Conservation (phyloP, 2,888 invertebrate species). For the Lasioglossum vierecki region DNA sequence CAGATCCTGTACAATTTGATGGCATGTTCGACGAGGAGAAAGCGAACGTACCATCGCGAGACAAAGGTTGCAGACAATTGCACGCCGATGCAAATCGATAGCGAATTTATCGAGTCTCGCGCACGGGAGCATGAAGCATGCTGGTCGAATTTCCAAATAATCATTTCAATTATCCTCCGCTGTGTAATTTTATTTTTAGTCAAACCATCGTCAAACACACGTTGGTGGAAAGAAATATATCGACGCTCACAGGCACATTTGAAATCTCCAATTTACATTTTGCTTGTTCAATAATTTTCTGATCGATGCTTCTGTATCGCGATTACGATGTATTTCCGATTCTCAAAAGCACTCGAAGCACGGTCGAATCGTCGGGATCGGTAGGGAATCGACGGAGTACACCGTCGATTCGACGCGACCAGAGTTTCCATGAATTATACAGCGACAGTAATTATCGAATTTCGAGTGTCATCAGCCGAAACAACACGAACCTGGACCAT, state of each 20-base stretch:
- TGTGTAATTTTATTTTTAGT: background rate
- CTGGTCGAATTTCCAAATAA: background rate
- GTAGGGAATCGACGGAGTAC: background rate
- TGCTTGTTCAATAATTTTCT: background rate
- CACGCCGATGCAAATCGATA: conserved; percentile 21
- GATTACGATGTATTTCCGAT: background rate
- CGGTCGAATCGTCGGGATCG: background rate
- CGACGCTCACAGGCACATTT: background rate
- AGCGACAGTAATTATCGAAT: background rate
- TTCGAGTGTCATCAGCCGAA: conserved; percentile 4
- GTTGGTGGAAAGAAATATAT: background rate
- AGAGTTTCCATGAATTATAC: conserved; percentile 35
- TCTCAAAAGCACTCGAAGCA: background rate
- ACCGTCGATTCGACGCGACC: conserved; percentile 18
- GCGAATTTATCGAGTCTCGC: conserved; percentile 1
- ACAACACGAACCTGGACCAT: background rate
- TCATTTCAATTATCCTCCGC: background rate
- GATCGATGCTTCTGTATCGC: conserved; percentile 2
- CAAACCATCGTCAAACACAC: background rate
- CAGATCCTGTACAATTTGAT: background rate
- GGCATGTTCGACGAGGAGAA: background rate
- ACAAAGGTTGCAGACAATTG: background rate
- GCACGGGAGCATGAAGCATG: background rate
- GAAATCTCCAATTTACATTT: background rate
- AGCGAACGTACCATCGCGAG: background rate